Evolutionary conservation across 30 jellyfish, hydroid and myxozoan species (phyloP), one percentile per base, ranked within the genome.

Genomic region (Pelagia noctiluca): DNA sequence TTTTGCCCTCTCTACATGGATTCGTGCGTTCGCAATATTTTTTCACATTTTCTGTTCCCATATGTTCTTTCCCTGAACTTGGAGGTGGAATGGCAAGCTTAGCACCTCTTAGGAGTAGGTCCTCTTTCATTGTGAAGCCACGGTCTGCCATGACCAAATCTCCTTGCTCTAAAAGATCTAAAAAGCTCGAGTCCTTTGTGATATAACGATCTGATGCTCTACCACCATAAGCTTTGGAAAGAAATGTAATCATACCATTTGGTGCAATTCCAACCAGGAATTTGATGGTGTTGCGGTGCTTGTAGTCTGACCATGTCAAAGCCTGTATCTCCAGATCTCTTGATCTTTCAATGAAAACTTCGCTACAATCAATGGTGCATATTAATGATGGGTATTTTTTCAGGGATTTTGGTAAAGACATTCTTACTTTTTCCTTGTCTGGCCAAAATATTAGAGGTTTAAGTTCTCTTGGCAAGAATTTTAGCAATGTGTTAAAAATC

Each of bases 231-330:
- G 78, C 78, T 31, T 65, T 65, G 30, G 78, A 65, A 22, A 65
- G 62, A 31, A 65, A 65, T 65, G 78, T 19, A 65, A 65, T 65
- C 53, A 34, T 65, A 16, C 78, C 78, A 65, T 65, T 65, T 65
- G 78, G 78, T 22, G 78, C 78, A 22, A 65, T 25, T 65, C 78
- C 78, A 65, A 65, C 57, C 78, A 65, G 35, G 35, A 65, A 65
- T 31, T 65, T 65, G 25, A 60, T 33, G 28, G 73, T 60, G 28
- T 60, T 60, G 25, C 28, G 73, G 7, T 23, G 7, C 73, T 65
- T 65, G 22, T 65, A 65, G 22, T 65, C 78, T 22, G 62, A 22
- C 78, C 78, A 65, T 25, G 78, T 65, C 22, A 65, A 28, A 22
- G 78, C 78, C 35, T 65, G 78, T 19, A 65, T 25, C 24, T 65